A percentile compares a stretch with the other conserved stretches of the same genome.
These are phyloP conservation scores for Oenanthe oenanthe DNA, from an alignment of 2,113 vertebrate genomes.

Conservation along the genomic window DNA sequence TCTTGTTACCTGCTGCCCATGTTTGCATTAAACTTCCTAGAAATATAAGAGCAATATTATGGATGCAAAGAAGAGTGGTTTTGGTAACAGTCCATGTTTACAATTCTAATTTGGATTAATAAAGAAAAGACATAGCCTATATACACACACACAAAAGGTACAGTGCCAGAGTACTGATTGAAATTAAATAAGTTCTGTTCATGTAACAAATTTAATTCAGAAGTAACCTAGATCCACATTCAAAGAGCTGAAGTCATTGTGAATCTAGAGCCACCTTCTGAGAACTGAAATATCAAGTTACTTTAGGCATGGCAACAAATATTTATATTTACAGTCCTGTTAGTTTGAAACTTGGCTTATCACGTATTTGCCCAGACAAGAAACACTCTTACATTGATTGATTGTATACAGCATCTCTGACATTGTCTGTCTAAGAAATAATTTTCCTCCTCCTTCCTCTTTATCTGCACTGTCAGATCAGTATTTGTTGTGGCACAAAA, in stretches of 20 bases:
- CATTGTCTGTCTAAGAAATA: background rate
- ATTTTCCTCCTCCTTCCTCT: background rate
- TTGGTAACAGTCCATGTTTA: background rate
- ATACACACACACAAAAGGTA: background rate
- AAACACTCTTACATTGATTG: background rate
- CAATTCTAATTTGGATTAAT: background rate
- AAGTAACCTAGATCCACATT: background rate
- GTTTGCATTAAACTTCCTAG: background rate
- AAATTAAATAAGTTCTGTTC: background rate
- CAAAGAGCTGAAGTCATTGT: background rate
- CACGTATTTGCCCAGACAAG: background rate
- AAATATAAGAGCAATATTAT: background rate
- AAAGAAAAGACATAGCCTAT: background rate
- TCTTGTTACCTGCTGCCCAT: background rate
- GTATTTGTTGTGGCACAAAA: background rate
- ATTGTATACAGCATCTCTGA: background rate
- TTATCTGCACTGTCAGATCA: background rate
- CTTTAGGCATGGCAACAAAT: background rate
- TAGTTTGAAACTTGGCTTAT: background rate
- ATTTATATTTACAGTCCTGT: background rate
- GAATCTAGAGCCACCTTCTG: background rate
- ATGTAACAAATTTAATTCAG: background rate
- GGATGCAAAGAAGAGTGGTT: background rate
- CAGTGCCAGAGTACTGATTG: background rate
- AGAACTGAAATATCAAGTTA: background rate